These are phyloP conservation scores for Hydrozoanthus gracilis DNA, from an alignment of 92 coral and sea anemone species.

Conservation along the genomic window DNA sequence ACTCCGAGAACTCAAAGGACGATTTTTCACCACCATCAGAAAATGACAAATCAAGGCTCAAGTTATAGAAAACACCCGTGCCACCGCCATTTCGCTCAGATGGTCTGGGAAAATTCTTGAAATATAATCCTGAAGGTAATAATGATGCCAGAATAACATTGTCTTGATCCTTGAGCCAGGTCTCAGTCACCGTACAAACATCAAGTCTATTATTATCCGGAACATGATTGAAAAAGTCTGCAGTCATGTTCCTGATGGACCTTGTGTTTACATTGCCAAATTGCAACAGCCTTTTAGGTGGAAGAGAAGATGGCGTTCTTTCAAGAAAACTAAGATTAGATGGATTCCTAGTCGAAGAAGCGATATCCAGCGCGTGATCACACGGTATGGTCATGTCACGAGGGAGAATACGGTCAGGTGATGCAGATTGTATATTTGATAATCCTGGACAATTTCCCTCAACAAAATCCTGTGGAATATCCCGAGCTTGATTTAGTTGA, in stretches of 20 bases:
- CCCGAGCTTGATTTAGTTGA: not conserved
- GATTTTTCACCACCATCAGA: conserved; percentile 33
- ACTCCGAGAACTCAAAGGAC: conserved; percentile 54
- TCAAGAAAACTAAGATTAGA: conserved; percentile 26
- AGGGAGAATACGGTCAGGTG: too few relatives aligned
- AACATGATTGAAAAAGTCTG: conserved; percentile 31
- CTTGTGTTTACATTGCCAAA: conserved; percentile 36
- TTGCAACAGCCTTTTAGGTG: conserved; percentile 20
- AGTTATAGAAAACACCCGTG: conserved; percentile 15
- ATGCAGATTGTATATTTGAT: too few relatives aligned
- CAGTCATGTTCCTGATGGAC: conserved; percentile 34
- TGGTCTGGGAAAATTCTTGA: conserved; percentile 30
- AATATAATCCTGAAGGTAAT: conserved; percentile 14
- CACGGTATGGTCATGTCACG: too few relatives aligned
- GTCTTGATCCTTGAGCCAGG: conserved; percentile 33
- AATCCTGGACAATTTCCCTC: too few relatives aligned
- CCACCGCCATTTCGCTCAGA: conserved; percentile 13
- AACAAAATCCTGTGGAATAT: not conserved
- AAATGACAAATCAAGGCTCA: not conserved
- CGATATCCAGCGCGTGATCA: too few relatives aligned
- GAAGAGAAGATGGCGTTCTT: conserved; percentile 34
- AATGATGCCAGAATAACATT: conserved; percentile 20
- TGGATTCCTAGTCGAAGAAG: conserved; percentile 4
- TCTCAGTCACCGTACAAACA: conserved; percentile 29
- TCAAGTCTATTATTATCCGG: conserved; percentile 26